Evolutionary conservation across 2,888 invertebrate species (phyloP).

Genomic region (Drosophila meridionalis): DNA sequence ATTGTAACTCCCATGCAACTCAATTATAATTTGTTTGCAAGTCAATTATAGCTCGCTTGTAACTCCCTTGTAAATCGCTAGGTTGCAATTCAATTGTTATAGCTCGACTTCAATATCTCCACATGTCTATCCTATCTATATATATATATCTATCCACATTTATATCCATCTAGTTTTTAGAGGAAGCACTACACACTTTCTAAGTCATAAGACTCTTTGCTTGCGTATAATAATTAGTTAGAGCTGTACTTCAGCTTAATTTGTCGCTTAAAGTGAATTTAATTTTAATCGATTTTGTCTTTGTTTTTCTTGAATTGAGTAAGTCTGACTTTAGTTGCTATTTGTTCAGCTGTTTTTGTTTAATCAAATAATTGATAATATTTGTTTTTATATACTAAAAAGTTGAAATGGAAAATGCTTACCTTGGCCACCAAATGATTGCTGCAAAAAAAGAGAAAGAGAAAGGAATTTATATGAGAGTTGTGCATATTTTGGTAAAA

Average conservation of each 20-base stretch:
- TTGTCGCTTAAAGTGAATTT: background rate
- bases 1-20: too few species aligned
- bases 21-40: too few species aligned
- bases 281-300: background rate
- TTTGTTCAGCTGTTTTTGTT: background rate
- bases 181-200: background rate
- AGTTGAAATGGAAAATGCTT: conserved; percentile 11
- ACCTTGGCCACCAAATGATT: conserved; percentile 32
- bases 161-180: too few species aligned
- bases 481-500: conserved; percentile 23
- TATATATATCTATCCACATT: too few species aligned
- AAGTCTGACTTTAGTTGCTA: background rate
- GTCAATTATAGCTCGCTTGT: too few species aligned
- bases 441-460: conserved; percentile 10
- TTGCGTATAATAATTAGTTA: background rate
- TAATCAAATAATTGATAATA: background rate
- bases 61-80: too few species aligned
- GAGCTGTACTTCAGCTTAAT: background rate
- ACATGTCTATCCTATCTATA: too few species aligned
- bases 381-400: background rate
- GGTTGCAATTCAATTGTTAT: too few species aligned
- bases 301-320: background rate
- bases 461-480: conserved; percentile 7
- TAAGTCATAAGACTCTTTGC: background rate
- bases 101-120: too few species aligned